Evolutionary conservation across 1,140 invertebrate species (phyloP).

Genomic region (Brachionus manjavacas): DNA sequence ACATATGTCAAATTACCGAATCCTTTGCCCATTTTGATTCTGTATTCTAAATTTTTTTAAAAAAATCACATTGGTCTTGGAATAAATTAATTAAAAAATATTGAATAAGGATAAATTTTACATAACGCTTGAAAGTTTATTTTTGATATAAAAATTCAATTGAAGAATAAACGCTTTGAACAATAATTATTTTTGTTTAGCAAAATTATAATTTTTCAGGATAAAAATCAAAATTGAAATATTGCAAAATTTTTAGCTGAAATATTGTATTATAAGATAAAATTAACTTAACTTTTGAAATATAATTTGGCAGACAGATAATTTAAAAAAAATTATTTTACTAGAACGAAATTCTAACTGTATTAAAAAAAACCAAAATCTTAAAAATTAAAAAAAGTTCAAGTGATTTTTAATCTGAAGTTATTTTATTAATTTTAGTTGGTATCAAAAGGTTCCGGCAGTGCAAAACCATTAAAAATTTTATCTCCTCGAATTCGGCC

Average conservation of each 20-base stretch:
- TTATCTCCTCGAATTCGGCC: too few species aligned
- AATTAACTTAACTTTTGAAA: neutral
- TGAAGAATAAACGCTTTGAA: constrained; percentile 10
- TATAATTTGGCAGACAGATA: too few species aligned
- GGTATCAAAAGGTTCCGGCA: too few species aligned
- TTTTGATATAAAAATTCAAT: neutral
- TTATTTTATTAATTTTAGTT: too few species aligned
- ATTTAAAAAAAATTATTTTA: too few species aligned
- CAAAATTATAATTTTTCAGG: neutral
- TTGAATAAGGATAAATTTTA: neutral
- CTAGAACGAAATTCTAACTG: too few species aligned
- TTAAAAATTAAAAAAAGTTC: too few species aligned
- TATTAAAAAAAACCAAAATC: too few species aligned
- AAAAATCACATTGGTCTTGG: too few species aligned
- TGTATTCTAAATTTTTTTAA: neutral
- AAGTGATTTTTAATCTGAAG: too few species aligned
- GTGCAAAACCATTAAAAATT: too few species aligned
- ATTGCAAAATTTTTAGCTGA: neutral
- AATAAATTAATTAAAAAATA: neutral
- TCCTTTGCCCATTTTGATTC: constrained; percentile 29
- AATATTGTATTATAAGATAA: neutral
- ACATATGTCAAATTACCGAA: constrained; percentile 38
- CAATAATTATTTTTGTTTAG: neutral
- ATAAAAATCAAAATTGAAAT: neutral
- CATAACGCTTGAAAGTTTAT: constrained; percentile 6